These are phyloP conservation scores for Pseudomyrmex sp. DNA, from an alignment of 1,140 invertebrate species.

Conservation along the genomic window DNA sequence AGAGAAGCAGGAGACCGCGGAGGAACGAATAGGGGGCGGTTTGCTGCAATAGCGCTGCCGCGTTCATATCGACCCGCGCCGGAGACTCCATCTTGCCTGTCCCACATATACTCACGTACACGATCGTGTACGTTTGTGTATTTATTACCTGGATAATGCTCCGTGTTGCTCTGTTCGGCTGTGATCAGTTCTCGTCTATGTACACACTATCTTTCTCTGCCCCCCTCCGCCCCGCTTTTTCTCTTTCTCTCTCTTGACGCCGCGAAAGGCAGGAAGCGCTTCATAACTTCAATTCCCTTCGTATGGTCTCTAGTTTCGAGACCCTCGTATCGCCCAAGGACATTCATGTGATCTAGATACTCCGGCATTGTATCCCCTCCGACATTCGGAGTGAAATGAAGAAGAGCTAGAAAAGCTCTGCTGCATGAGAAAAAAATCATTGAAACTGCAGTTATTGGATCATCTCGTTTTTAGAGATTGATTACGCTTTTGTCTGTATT, in stretches of 20 bases:
- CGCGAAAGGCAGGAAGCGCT: constrained; percentile 10
- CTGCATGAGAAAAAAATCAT: no score
- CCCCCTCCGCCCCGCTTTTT: no score
- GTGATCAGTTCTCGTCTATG: constrained; percentile 25
- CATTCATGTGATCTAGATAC: neutral
- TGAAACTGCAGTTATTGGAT: no score
- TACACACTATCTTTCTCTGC: neutral
- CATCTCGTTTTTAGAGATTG: no score
- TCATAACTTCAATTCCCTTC: constrained; percentile 45
- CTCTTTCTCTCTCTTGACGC: neutral
- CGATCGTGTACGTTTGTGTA: constrained; percentile 24
- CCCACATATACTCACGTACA: constrained; percentile 75
- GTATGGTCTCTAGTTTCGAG: constrained; percentile 25
- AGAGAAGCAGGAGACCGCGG: constrained; percentile 57
- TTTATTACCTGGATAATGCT: constrained; percentile 51
- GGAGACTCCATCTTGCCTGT: constrained; percentile 81
- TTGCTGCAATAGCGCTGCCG: constrained; percentile 83
- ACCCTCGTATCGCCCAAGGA: constrained; percentile 19
- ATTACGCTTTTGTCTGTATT: no score
- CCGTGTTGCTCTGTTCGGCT: constrained; percentile 38
- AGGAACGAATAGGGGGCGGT: constrained; percentile 71
- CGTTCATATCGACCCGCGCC: constrained; percentile 81
- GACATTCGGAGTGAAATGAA: neutral
- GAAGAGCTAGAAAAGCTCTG: neutral
- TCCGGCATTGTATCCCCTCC: neutral